Evolutionary conservation across 2,797 vertebrate genomes (phyloP).

Genomic region (Bovichtus variegatus): DNA sequence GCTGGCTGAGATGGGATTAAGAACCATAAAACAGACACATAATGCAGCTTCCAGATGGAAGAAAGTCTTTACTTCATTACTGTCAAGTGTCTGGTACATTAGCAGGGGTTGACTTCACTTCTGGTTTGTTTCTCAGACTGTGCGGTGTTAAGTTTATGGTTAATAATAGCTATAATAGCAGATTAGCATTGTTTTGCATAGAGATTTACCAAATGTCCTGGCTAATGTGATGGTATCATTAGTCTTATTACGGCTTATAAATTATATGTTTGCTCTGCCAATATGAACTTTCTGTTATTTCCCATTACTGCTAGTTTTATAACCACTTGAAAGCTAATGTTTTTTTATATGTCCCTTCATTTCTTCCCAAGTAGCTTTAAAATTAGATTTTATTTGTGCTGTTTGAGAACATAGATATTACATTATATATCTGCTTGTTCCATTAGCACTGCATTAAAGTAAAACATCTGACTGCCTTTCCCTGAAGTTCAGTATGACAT

Average conservation of each 20-base stretch:
- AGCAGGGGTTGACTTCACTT: conserved; percentile 63
- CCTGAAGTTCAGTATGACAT: background rate
- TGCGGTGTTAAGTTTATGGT: conserved; percentile 46
- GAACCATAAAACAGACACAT: conserved; percentile 61
- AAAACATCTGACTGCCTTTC: background rate
- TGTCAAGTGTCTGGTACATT: conserved; percentile 69
- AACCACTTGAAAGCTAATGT: conserved; percentile 25
- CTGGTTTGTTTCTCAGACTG: conserved; percentile 71
- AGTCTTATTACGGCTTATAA: conserved; percentile 49
- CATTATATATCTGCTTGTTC: background rate
- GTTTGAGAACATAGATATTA: background rate
- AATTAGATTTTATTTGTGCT: conserved; percentile 13
- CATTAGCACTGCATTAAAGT: background rate
- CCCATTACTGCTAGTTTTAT: conserved; percentile 37
- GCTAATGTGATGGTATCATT: conserved; percentile 54
- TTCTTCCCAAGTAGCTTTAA: conserved; percentile 12
- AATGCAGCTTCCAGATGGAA: conserved; percentile 81
- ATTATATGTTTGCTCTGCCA: conserved; percentile 45
- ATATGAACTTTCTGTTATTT: conserved; percentile 41
- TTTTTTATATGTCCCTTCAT: background rate
- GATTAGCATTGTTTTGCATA: conserved; percentile 52
- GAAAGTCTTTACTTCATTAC: conserved; percentile 70
- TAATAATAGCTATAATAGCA: conserved; percentile 59
- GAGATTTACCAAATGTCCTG: conserved; percentile 57
- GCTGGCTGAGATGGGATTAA: conserved; percentile 68